Evolutionary conservation across 35 echinoderm and acorn worm genomes (phyloP), one percentile per base, ranked within the genome.

Genomic region (Anneissia japonica): DNA sequence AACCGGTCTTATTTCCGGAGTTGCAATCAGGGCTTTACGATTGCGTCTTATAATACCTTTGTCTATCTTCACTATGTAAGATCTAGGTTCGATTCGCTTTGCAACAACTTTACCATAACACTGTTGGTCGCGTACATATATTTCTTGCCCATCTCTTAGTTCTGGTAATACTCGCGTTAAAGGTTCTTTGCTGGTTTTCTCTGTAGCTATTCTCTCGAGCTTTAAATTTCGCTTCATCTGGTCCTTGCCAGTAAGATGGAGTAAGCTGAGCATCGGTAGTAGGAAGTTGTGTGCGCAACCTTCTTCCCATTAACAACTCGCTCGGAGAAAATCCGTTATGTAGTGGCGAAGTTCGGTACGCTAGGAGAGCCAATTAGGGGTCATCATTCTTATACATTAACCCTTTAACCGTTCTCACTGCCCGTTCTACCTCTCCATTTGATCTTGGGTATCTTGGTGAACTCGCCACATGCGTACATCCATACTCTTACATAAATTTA

Each of bases 331-430:
- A 30, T 21, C 80, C 72, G 64, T 86, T 91, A 0, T 33, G 84
- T 23, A 94, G 79, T 19, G 86, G 89, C 10, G 93, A 85, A 4
- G 85, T 77, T 32, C 90, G 37, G 73, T 95, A 95, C 10, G 92
- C 81, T 56, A 92, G 39, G 3, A 96, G 40, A 12, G 79, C 31
- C n/a, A 74, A 26, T 32, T 83, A 75, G 0, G 87, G 79, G 37
- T 89, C 80, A 37, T 74, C 38, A 36, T 38, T 46, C 40, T 81
- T 73, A 43, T 88, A 82, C 31, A 64, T 9, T 2, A 88, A 38
- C 19, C 10, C 28, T 75, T 88, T 74, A 12, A 82, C 78, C n/a
- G 78, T 82, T 73, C 64, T 28, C 1, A 88, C 87, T 41, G 85
- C 76, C 41, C 74, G 78, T 55, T 87, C 85, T 6, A 74, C 76